Conservation (phyloP, 2,113 vertebrate species). For the Eira barbara region DNA sequence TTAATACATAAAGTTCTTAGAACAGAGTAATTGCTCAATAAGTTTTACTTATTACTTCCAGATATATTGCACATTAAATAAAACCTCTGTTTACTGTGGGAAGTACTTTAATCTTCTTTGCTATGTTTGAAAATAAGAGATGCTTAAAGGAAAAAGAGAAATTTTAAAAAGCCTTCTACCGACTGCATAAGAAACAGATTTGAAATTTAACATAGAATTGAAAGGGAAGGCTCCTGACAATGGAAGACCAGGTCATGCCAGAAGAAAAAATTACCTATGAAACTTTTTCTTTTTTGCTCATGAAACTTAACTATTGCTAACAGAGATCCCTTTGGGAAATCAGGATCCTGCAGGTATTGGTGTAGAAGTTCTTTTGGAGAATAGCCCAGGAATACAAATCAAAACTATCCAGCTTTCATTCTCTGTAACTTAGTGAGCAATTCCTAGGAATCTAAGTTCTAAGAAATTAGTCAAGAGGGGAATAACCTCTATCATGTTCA, state of each 20-base stretch:
- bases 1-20: not conserved
- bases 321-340: not conserved
- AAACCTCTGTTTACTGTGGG: not conserved
- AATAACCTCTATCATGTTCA: not conserved
- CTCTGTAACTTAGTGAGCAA: not conserved
- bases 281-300: not conserved
- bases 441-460: not conserved
- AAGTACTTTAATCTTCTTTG: not conserved
- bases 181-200: conserved; percentile 1
- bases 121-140: conserved; percentile 29
- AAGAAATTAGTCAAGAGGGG: not conserved
- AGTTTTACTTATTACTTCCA: not conserved
- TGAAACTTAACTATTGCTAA: not conserved
- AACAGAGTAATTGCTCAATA: not conserved
- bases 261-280: not conserved
- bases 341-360: not conserved
- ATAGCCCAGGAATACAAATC: not conserved
- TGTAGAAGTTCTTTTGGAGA: not conserved
- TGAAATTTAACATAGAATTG: conserved; percentile 30
- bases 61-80: not conserved
- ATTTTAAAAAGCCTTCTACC: not conserved
- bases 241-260: not conserved
- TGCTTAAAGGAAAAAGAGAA: not conserved
- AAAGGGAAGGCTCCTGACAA: not conserved
- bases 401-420: not conserved